These are phyloP conservation scores for Dryococelus australis DNA, from an alignment of 2,888 invertebrate genomes.

Conservation along the genomic window DNA sequence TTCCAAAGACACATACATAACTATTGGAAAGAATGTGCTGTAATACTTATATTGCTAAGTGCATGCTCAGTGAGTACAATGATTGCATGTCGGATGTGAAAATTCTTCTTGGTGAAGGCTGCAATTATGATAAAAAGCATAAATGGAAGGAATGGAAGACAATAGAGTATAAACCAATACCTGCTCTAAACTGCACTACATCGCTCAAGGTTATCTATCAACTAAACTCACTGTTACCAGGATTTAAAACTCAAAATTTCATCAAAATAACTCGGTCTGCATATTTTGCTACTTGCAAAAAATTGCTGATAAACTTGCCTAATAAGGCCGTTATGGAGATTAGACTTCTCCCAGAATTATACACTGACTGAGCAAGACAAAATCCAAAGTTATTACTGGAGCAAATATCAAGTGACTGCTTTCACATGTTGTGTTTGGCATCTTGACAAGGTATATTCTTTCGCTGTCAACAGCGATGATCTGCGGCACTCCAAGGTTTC, in stretches of 20 bases:
- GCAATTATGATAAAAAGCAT: background rate
- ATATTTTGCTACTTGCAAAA: background rate
- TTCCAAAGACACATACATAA: constrained; percentile 4
- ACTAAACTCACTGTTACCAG: background rate
- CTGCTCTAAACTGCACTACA: no score
- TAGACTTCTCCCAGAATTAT: constrained; percentile 6
- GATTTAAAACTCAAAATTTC: background rate
- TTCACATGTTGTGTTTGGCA: no score
- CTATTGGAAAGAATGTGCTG: background rate
- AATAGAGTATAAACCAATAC: background rate
- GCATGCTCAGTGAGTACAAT: background rate
- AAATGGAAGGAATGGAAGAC: constrained; percentile 18
- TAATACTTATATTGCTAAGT: background rate
- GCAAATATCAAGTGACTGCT: no score
- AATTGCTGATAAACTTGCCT: background rate
- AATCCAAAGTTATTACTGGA: background rate
- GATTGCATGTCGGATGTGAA: background rate
- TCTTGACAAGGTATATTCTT: no score
- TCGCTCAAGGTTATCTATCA: no score
- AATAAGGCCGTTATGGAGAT: background rate
- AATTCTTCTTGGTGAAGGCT: background rate
- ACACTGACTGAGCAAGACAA: background rate
- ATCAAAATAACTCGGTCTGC: background rate
- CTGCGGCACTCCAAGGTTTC: background rate
- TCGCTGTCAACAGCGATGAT: no score